phyloP scores from a whole-genome alignment of 1,140 invertebrate genomes.

The Nasonia vitripennis region DNA sequence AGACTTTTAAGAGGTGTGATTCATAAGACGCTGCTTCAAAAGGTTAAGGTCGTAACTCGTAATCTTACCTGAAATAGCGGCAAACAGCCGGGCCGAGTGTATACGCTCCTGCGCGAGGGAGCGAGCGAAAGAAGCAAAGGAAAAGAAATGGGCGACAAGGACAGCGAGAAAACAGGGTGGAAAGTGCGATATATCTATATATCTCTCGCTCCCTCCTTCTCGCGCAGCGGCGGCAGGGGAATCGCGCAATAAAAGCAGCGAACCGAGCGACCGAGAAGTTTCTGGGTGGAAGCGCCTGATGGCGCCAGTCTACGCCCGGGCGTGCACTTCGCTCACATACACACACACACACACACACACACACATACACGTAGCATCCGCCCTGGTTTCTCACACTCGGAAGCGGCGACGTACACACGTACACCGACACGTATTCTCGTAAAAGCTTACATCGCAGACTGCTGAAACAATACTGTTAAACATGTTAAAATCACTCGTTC shows the following conservation, averaged over 20 bases:
- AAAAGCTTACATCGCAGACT: slow-evolving; percentile 50
- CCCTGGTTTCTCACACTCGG: slow-evolving; percentile 46
- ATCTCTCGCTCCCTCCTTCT: not conserved
- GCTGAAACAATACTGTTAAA: slow-evolving; percentile 54
- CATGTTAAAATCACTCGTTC: slow-evolving; percentile 53
- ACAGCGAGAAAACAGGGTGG: slow-evolving; percentile 34
- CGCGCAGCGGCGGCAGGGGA: slow-evolving; percentile 3
- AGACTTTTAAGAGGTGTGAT: not conserved
- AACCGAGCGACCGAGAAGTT: slow-evolving; percentile 55
- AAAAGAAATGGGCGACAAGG: slow-evolving; percentile 47
- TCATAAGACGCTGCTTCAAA: not conserved
- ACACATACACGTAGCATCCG: slow-evolving; percentile 53
- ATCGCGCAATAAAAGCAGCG: slow-evolving; percentile 54
- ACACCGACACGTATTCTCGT: slow-evolving; percentile 48
- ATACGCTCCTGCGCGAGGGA: not conserved
- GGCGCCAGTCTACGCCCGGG: slow-evolving; percentile 64
- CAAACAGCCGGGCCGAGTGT: not conserved
- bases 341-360: slow-evolving; percentile 46
- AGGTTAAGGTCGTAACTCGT: slow-evolving; percentile 24
- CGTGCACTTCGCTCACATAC: slow-evolving; percentile 46
- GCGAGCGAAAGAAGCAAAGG: slow-evolving; percentile 28
- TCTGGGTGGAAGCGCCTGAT: slow-evolving; percentile 61
- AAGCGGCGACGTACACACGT: not conserved
- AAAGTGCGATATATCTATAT: slow-evolving; percentile 32
- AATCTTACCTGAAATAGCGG: slow-evolving; percentile 41